Conservation (phyloP, 2,888 invertebrate species). For the Caenorhabditis sulstoni region DNA sequence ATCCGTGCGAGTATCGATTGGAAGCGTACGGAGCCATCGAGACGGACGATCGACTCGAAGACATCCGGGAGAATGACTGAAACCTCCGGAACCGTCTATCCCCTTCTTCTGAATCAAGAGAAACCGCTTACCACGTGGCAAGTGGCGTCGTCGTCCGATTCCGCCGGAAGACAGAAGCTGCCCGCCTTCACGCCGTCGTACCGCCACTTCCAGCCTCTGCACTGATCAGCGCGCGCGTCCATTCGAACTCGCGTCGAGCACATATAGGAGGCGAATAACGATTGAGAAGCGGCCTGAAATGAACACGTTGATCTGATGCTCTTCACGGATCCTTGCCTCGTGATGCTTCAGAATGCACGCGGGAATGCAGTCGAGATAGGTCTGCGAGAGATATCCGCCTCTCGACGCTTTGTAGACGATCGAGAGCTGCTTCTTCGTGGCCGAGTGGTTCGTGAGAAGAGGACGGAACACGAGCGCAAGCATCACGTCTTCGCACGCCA, state of each 20-base stretch:
- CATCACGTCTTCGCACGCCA: conserved; percentile 97
- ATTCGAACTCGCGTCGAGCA: conserved; percentile 56
- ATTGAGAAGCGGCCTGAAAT: conserved; percentile 27
- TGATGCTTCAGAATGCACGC: conserved; percentile 57
- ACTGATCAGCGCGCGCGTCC: conserved; percentile 54
- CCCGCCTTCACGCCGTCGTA: conserved; percentile 68
- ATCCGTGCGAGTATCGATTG: conserved; percentile 71
- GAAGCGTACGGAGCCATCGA: conserved; percentile 67
- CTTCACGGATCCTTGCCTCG: conserved; percentile 58
- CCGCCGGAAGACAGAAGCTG: conserved; percentile 59
- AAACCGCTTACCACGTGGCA: conserved; percentile 36
- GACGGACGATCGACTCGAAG: conserved; percentile 76
- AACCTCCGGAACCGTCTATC: neutral
- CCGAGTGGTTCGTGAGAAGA: conserved; percentile 59
- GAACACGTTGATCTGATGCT: neutral
- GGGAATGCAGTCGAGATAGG: conserved; percentile 67
- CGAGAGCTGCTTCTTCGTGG: conserved; percentile 55
- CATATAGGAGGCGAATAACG: conserved; percentile 51
- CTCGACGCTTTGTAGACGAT: conserved; percentile 37
- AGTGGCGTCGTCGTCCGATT: conserved; percentile 69
- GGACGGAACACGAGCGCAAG: conserved; percentile 62
- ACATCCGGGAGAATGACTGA: conserved; percentile 73
- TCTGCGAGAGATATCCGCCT: conserved; percentile 50
- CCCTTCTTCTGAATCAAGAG: neutral
- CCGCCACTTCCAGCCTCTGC: conserved; percentile 66